Evolutionary conservation across 2,888 invertebrate genomes (phyloP).

Genomic region (Mythimna vitellina): DNA sequence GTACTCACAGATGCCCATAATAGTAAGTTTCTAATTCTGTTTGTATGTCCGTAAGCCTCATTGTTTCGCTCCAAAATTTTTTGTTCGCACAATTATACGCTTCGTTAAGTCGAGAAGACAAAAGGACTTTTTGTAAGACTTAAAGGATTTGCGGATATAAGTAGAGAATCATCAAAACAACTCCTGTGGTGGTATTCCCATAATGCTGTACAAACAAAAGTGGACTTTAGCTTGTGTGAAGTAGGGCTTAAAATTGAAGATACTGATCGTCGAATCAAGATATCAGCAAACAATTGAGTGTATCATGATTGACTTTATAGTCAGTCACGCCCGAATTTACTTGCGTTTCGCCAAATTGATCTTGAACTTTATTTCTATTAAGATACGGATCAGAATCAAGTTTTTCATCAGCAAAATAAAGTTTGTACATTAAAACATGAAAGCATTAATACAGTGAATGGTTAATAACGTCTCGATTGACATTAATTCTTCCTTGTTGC

Average conservation of each 20-base stretch:
- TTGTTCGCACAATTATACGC: slow-evolving; percentile 69
- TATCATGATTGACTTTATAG: slow-evolving; percentile 76
- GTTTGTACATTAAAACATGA: slow-evolving; percentile 68
- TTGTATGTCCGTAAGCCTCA: slow-evolving; percentile 62
- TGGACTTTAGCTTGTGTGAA: slow-evolving; percentile 22
- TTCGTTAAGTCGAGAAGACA: slow-evolving; percentile 76
- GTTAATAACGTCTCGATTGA: slow-evolving; percentile 79
- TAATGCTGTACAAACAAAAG: slow-evolving; percentile 36
- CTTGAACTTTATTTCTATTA: slow-evolving; percentile 30
- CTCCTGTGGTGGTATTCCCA: slow-evolving; percentile 67
- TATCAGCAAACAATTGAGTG: slow-evolving; percentile 78
- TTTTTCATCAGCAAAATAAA: slow-evolving; percentile 33
- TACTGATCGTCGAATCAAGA: slow-evolving; percentile 67
- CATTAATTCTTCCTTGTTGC: slow-evolving; percentile 80
- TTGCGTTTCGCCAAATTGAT: slow-evolving; percentile 16
- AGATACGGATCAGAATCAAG: slow-evolving; percentile 34
- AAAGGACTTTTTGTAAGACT: slow-evolving; percentile 73
- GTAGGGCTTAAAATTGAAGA: slow-evolving; percentile 45
- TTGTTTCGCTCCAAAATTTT: slow-evolving; percentile 68
- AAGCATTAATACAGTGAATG: slow-evolving; percentile 71
- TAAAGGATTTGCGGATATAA: slow-evolving; percentile 73
- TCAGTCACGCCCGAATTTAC: slow-evolving; percentile 60
- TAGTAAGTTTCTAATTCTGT: slow-evolving; percentile 61
- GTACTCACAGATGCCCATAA: slow-evolving; percentile 61
- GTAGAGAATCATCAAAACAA: slow-evolving; percentile 74